Evolutionary conservation across 2,888 invertebrate genomes (phyloP).

Genomic region (Drosophila atroscutellata): DNA sequence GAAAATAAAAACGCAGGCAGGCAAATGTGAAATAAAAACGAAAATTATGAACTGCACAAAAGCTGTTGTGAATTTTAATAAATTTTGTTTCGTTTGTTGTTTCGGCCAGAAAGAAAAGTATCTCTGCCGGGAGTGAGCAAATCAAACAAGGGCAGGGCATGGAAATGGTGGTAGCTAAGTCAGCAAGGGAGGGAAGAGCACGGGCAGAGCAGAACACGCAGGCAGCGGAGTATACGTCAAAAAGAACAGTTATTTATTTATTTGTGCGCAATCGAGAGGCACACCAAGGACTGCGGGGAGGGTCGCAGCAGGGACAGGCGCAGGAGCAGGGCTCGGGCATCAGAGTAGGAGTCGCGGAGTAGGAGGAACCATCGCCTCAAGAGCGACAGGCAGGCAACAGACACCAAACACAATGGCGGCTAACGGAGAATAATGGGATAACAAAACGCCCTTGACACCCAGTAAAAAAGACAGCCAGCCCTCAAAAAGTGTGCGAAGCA

Average conservation of each 20-base stretch:
- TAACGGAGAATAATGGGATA: conserved; percentile 82
- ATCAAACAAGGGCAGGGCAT: conserved; percentile 50
- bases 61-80: conserved; percentile 83
- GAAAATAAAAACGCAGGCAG: conserved; percentile 45
- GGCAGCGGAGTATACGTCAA: conserved; percentile 74
- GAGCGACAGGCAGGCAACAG: conserved; percentile 14
- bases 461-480: conserved; percentile 80
- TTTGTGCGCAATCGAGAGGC: conserved; percentile 74
- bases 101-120: conserved; percentile 53
- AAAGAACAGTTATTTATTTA: conserved; percentile 82
- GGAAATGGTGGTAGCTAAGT: conserved; percentile 36
- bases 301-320: neutral
- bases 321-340: neutral
- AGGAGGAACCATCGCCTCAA: conserved; percentile 35
- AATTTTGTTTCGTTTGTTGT: conserved; percentile 59
- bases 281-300: conserved; percentile 15
- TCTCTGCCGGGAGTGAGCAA: conserved; percentile 72
- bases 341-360: conserved; percentile 2
- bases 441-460: conserved; percentile 84
- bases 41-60: conserved; percentile 82
- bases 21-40: conserved; percentile 77
- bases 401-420: conserved; percentile 64
- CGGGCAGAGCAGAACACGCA: conserved; percentile 18
- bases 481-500: conserved; percentile 59
- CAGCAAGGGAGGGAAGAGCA: conserved; percentile 19